Evolutionary conservation across 2,797 vertebrate species (phyloP).

Genomic region (Antennarius maculatus): DNA sequence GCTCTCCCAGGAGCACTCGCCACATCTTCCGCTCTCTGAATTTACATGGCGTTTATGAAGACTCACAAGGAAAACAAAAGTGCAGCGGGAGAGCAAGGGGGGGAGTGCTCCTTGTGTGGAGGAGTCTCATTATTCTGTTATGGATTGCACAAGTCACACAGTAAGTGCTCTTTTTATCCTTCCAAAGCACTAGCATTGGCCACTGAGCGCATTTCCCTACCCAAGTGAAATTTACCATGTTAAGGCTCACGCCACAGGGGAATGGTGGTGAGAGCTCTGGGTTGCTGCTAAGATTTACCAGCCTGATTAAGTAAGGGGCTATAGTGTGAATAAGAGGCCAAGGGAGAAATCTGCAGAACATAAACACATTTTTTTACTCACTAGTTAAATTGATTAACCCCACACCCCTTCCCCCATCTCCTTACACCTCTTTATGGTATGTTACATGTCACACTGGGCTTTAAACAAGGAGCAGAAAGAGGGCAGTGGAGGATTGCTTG

Average conservation of each 20-base stretch:
- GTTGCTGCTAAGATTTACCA: slow-evolving; percentile 73
- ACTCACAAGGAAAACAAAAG: slow-evolving; percentile 70
- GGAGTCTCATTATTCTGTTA: slow-evolving; percentile 83
- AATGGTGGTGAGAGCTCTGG: slow-evolving; percentile 62
- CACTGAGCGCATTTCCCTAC: slow-evolving; percentile 75
- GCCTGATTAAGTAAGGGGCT: slow-evolving; percentile 81
- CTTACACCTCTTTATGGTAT: slow-evolving; percentile 61
- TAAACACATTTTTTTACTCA: slow-evolving; percentile 63
- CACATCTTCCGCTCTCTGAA: slow-evolving; percentile 66
- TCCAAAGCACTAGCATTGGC: slow-evolving; percentile 70
- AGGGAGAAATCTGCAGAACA: slow-evolving; percentile 68
- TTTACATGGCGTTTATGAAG: slow-evolving; percentile 74
- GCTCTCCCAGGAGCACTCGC: slow-evolving; percentile 55
- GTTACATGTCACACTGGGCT: slow-evolving; percentile 68
- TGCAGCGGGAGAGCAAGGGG: slow-evolving; percentile 43
- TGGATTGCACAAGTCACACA: slow-evolving; percentile 82
- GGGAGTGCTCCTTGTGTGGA: slow-evolving; percentile 64
- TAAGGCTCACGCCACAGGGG: slow-evolving; percentile 76
- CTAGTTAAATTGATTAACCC: slow-evolving; percentile 68
- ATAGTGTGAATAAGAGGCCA: slow-evolving; percentile 75
- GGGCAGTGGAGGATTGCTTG: slow-evolving; percentile 68
- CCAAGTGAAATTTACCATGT: slow-evolving; percentile 81
- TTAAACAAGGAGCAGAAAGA: slow-evolving; percentile 72
- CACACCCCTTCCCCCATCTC: slow-evolving; percentile 11
- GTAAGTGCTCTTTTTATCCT: slow-evolving; percentile 83